Conservation (phyloP, 2,888 invertebrate species). For the Cerceris ruficornis region DNA sequence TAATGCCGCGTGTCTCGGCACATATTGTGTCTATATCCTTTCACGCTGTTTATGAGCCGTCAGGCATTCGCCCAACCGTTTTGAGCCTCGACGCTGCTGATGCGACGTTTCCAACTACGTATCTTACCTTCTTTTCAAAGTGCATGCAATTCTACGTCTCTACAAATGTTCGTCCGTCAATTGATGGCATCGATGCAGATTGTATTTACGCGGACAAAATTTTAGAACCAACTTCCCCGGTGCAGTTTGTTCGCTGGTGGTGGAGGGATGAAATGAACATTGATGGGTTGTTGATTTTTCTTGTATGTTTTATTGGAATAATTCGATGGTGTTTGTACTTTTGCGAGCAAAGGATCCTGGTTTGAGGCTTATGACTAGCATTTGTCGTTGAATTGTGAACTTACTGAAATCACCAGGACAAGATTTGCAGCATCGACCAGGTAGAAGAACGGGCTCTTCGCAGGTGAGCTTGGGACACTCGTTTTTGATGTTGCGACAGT, state of each 20-base stretch:
- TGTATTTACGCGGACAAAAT: background rate
- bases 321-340: no score
- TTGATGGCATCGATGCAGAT: background rate
- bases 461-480: slow-evolving; percentile 95
- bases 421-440: slow-evolving; percentile 95
- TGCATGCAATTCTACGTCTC: no score
- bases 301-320: no score
- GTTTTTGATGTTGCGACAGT: slow-evolving; percentile 95
- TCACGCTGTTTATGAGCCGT: slow-evolving; percentile 47
- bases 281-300: no score
- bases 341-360: no score
- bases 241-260: no score
- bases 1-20: slow-evolving; percentile 61
- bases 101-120: slow-evolving; percentile 14
- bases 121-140: slow-evolving; percentile 8
- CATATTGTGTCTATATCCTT: slow-evolving; percentile 53
- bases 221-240: background rate
- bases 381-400: slow-evolving; percentile 76
- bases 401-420: slow-evolving; percentile 92
- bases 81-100: slow-evolving; percentile 26
- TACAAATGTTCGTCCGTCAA: no score
- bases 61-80: slow-evolving; percentile 28
- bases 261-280: no score
- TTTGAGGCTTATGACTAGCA: no score
- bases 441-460: slow-evolving; percentile 91